phyloP scores from a whole-genome alignment of 2,113 vertebrate genomes.

The Axis porcinus region DNA sequence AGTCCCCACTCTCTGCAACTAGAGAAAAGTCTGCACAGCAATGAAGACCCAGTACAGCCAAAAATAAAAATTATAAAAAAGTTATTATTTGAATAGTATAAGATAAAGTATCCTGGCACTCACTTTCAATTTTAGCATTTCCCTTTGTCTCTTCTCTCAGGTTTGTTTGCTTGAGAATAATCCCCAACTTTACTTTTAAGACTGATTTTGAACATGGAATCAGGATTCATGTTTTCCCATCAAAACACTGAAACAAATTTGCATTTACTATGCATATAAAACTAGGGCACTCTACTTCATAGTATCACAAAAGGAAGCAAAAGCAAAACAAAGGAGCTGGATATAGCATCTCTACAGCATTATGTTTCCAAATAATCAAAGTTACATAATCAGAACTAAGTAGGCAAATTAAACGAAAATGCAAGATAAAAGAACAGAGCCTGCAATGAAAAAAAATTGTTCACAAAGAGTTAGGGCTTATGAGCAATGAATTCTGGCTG shows the following conservation, averaged over 20 bases:
- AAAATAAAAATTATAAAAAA: not conserved
- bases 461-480: not conserved
- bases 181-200: not conserved
- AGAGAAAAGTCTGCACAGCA: not conserved
- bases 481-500: not conserved
- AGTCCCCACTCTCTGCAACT: not conserved
- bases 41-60: not conserved
- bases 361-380: not conserved
- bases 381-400: not conserved
- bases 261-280: not conserved
- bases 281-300: not conserved
- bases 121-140: not conserved
- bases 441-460: not conserved
- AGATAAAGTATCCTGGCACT: not conserved
- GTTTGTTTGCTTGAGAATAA: not conserved
- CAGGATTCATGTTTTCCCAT: not conserved
- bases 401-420: slow-evolving; percentile 3
- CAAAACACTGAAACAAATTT: not conserved
- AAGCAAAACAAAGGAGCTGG: not conserved
- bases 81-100: not conserved
- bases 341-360: not conserved
- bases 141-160: not conserved
- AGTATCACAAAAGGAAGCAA: slow-evolving; percentile 7
- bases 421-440: not conserved
- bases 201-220: not conserved